Percentiles rank a stretch among this genome's conserved stretches.
These are phyloP conservation scores for Arvicanthis niloticus DNA, from an alignment of 2,113 vertebrate genomes.

Conservation along the genomic window DNA sequence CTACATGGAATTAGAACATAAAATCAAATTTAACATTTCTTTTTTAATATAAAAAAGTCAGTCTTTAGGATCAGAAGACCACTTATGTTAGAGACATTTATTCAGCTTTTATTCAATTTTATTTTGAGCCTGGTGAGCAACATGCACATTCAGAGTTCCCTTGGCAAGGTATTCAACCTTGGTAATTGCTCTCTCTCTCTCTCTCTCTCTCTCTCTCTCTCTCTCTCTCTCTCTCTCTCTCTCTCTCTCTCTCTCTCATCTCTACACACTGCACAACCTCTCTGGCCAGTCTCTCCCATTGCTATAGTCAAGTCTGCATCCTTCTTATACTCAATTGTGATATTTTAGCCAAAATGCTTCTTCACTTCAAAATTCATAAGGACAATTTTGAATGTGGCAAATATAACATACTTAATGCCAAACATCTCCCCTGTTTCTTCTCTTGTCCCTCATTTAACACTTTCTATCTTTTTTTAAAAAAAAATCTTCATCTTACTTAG, in stretches of 20 bases:
- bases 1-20: background rate
- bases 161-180: accelerated
- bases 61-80: background rate
- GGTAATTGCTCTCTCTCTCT: accelerated
- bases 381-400: background rate
- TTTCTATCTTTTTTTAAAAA: background rate
- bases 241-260: background rate
- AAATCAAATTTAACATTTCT: background rate
- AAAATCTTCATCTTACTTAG: background rate
- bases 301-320: background rate
- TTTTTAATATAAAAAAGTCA: background rate
- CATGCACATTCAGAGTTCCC: accelerated
- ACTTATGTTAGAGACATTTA: background rate
- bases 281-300: background rate
- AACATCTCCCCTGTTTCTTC: background rate
- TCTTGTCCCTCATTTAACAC: background rate
- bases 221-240: background rate
- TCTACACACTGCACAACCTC: background rate
- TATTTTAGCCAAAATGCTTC: background rate
- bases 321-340: background rate
- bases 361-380: background rate
- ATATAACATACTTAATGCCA: background rate
- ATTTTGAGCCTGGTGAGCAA: background rate
- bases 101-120: background rate
- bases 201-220: background rate